Conservation (phyloP, 2,888 invertebrate genomes). For the Lasioglossum leucozonium region DNA sequence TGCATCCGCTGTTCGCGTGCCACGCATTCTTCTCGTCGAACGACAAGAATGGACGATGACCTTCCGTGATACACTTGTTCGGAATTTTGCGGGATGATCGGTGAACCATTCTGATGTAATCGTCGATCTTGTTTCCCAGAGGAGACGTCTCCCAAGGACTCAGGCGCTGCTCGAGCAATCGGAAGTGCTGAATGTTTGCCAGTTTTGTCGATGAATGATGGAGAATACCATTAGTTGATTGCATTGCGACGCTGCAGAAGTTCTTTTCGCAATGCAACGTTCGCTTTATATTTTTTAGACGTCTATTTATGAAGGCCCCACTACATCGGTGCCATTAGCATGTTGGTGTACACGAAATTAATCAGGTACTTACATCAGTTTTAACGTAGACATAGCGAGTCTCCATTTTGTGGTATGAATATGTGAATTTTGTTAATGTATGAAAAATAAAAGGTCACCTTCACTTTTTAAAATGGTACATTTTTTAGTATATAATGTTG, state of each 20-base stretch:
- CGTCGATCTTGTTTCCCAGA: not conserved
- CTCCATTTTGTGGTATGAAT: no score
- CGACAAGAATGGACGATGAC: constrained; percentile 36
- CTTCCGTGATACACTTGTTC: constrained; percentile 32
- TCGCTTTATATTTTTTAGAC: no score
- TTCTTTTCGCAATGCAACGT: no score
- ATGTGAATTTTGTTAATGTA: no score
- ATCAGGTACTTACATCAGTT: no score
- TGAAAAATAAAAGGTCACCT: no score
- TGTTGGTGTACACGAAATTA: no score
- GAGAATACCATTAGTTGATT: not conserved
- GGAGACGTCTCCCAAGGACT: not conserved
- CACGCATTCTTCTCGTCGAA: constrained; percentile 56
- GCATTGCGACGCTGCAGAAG: not conserved
- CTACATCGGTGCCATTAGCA: no score
- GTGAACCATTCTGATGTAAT: constrained; percentile 1
- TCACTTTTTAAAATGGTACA: no score
- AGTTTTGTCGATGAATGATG: not conserved
- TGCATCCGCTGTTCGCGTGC: constrained; percentile 76
- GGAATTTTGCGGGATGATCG: constrained; percentile 13
- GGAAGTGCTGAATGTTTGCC: not conserved
- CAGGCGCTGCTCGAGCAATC: not conserved
- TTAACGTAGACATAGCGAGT: no score
- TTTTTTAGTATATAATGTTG: no score
- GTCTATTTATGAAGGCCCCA: no score